Evolutionary conservation across 2,113 vertebrate genomes (phyloP).

Genomic region (Tretioscincus oriximinensis): DNA sequence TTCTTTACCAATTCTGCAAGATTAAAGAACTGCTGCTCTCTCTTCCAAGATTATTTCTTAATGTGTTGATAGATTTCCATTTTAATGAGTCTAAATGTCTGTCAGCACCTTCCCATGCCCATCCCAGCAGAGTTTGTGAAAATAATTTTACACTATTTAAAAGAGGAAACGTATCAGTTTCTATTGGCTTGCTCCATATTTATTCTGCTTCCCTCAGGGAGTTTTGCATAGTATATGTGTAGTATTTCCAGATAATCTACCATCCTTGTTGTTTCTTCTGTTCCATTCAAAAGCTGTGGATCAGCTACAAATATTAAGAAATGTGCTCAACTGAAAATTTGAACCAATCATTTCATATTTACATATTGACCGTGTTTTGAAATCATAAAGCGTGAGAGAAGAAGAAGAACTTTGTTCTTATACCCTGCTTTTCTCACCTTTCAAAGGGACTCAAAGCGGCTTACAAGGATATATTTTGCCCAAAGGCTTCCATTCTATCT

Average conservation of each 20-base stretch:
- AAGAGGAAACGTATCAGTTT: neutral
- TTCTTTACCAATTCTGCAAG: slow-evolving; percentile 10
- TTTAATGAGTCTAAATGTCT: slow-evolving; percentile 14
- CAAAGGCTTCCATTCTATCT: no score
- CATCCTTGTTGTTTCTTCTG: neutral
- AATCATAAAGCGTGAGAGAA: no score
- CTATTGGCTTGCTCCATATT: neutral
- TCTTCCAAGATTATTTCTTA: slow-evolving; percentile 13
- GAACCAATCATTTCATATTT: neutral
- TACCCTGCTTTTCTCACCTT: no score
- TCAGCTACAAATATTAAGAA: neutral
- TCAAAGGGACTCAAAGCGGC: no score
- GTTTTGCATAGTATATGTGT: neutral
- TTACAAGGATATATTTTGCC: no score
- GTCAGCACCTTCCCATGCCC: slow-evolving; percentile 7
- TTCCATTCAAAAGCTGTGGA: neutral
- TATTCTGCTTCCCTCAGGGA: neutral
- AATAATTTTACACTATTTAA: neutral
- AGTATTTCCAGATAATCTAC: neutral
- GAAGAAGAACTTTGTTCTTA: no score
- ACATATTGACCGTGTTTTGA: no score
- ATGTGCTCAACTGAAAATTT: neutral
- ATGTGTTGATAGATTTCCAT: slow-evolving; percentile 14
- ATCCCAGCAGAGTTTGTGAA: neutral
- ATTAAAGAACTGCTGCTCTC: neutral